Evolutionary conservation across 2,113 vertebrate genomes (phyloP).

Genomic region (Protobothrops flavoviridis): DNA sequence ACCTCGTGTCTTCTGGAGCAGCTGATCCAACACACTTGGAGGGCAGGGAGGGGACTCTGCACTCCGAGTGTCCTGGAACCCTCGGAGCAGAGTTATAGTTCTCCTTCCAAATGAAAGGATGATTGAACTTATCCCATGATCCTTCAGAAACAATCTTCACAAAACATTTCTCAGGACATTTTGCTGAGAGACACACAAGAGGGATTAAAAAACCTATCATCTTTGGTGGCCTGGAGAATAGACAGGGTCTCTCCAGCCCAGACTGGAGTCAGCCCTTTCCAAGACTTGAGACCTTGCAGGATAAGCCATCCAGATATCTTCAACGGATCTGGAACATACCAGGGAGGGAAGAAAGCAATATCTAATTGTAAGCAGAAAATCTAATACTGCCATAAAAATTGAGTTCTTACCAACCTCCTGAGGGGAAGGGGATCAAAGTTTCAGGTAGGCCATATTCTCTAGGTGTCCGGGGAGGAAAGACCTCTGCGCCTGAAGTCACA

Average conservation of each 20-base stretch:
- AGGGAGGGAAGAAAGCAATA: background rate
- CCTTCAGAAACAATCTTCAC: background rate
- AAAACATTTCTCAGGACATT: rapidly evolving
- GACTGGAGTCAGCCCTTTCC: background rate
- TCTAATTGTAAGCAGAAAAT: background rate
- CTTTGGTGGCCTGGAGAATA: background rate
- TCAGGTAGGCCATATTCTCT: background rate
- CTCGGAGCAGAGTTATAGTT: background rate
- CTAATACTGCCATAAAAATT: background rate
- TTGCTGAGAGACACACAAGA: background rate
- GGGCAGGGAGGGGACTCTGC: background rate
- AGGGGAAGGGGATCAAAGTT: background rate
- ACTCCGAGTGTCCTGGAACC: background rate
- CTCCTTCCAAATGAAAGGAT: background rate
- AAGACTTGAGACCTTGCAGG: background rate
- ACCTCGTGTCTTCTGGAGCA: background rate
- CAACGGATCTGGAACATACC: background rate
- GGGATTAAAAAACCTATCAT: background rate
- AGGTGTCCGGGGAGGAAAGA: background rate
- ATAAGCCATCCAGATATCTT: background rate
- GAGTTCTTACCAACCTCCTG: background rate
- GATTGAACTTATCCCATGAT: background rate
- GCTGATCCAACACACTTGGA: background rate
- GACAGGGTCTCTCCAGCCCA: too few species aligned
- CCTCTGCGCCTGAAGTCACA: background rate